Evolutionary conservation across 2,888 invertebrate species (phyloP).

Genomic region (Octonoba sinensis): DNA sequence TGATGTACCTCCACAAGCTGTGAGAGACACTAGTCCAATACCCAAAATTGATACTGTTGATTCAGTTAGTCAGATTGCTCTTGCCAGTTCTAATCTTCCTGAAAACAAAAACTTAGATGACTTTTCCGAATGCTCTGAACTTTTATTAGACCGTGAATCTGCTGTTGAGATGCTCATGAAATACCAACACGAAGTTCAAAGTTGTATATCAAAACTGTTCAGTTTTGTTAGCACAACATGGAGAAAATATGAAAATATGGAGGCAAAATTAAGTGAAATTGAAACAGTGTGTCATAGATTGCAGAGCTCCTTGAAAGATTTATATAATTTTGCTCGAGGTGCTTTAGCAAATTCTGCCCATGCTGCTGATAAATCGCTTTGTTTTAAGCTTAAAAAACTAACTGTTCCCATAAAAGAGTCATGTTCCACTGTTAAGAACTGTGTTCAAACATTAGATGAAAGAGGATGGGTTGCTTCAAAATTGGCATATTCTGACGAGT

Average conservation of each 20-base stretch:
- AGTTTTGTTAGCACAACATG: conserved; percentile 81
- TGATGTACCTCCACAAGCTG: conserved; percentile 73
- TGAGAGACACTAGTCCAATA: conserved; percentile 69
- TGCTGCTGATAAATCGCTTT: conserved; percentile 80
- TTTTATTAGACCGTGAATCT: conserved; percentile 82
- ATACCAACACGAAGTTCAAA: conserved; percentile 84
- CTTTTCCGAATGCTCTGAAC: conserved; percentile 68
- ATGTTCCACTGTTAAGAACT: conserved; percentile 83
- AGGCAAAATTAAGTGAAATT: conserved; percentile 84
- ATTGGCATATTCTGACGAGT: conserved; percentile 74
- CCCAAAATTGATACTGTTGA: conserved; percentile 43
- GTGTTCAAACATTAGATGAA: conserved; percentile 80
- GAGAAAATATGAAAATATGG: conserved; percentile 84
- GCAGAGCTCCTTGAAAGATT: conserved; percentile 85
- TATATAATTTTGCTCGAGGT: conserved; percentile 89
- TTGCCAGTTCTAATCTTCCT: conserved; percentile 12
- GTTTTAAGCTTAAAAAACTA: conserved; percentile 81
- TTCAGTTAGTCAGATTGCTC: conserved; percentile 28
- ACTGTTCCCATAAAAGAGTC: conserved; percentile 85
- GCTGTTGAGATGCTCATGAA: conserved; percentile 83
- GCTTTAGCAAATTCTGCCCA: conserved; percentile 85
- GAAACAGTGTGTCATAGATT: conserved; percentile 84
- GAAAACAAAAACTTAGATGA: conserved; percentile 14
- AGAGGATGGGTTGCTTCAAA: conserved; percentile 84
- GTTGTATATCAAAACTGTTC: conserved; percentile 82